Conservation (phyloP, 1,140 invertebrate genomes). For the Bombus consobrinus region DNA sequence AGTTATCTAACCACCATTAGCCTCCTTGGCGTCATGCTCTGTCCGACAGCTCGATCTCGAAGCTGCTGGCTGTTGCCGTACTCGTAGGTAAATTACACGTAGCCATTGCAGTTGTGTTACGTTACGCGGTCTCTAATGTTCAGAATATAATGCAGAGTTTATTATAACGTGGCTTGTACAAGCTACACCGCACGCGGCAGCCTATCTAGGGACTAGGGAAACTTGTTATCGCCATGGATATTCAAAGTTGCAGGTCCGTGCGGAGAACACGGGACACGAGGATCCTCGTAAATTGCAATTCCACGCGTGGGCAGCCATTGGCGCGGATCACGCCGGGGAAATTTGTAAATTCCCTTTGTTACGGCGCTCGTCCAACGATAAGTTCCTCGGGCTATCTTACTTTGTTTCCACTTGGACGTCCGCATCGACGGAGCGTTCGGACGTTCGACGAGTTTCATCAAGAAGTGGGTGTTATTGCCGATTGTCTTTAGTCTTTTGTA, state of each 20-base stretch:
- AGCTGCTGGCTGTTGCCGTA: background rate
- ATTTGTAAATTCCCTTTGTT: constrained; percentile 58
- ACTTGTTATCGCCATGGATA: constrained; percentile 57
- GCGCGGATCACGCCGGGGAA: constrained; percentile 26
- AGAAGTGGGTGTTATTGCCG: background rate
- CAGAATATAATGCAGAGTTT: constrained; percentile 75
- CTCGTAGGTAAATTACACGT: constrained; percentile 27
- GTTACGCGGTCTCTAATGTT: constrained; percentile 1
- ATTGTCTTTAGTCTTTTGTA: background rate
- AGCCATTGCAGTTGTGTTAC: background rate
- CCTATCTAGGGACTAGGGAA: constrained; percentile 60
- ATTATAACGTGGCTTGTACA: constrained; percentile 71
- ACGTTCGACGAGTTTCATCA: background rate
- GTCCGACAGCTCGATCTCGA: too few relatives aligned
- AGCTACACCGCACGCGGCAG: constrained; percentile 22
- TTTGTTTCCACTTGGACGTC: background rate
- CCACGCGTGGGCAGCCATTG: constrained; percentile 41
- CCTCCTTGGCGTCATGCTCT: background rate
- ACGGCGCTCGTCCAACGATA: constrained; percentile 7
- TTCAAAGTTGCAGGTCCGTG: constrained; percentile 24
- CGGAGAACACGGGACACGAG: background rate
- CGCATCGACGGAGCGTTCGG: background rate
- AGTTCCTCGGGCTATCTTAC: background rate
- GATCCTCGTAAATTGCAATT: constrained; percentile 44
- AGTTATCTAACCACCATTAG: constrained; percentile 28